Evolutionary conservation across 1,140 invertebrate genomes (phyloP).

Genomic region (Bombus fervidus): DNA sequence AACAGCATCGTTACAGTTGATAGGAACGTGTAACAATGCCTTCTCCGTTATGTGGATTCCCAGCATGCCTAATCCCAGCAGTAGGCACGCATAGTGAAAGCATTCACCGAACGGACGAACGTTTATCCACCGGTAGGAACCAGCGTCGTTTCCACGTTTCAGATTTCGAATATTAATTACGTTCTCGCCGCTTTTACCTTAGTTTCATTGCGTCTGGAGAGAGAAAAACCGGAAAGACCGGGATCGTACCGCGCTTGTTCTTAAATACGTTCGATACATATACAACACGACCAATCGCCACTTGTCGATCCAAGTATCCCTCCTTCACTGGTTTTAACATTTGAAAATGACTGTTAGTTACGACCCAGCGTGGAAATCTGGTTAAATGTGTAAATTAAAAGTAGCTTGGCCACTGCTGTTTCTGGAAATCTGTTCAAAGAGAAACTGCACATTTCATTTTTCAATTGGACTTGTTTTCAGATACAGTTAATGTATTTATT

Average conservation of each 20-base stretch:
- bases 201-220: neutral
- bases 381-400: slow-evolving; percentile 1
- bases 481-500: neutral
- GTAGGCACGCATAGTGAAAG: slow-evolving; percentile 51
- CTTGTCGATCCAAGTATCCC: neutral
- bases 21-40: slow-evolving; percentile 47
- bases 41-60: slow-evolving; percentile 52
- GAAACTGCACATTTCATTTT: neutral
- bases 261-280: neutral
- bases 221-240: slow-evolving; percentile 26
- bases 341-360: slow-evolving; percentile 2
- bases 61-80: slow-evolving; percentile 46
- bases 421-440: neutral
- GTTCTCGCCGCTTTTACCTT: slow-evolving; percentile 16
- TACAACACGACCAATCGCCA: neutral
- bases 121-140: neutral
- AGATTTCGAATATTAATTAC: slow-evolving; percentile 41
- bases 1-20: slow-evolving; percentile 28
- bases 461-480: neutral
- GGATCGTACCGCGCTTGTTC: neutral
- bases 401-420: neutral
- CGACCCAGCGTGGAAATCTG: neutral
- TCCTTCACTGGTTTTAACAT: neutral
- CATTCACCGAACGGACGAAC: slow-evolving; percentile 25
- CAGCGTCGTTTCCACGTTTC: slow-evolving; percentile 12